Base-by-base conservation (phyloP, 2,797 vertebrate species). In the Lutjanus campechanus region DNA sequence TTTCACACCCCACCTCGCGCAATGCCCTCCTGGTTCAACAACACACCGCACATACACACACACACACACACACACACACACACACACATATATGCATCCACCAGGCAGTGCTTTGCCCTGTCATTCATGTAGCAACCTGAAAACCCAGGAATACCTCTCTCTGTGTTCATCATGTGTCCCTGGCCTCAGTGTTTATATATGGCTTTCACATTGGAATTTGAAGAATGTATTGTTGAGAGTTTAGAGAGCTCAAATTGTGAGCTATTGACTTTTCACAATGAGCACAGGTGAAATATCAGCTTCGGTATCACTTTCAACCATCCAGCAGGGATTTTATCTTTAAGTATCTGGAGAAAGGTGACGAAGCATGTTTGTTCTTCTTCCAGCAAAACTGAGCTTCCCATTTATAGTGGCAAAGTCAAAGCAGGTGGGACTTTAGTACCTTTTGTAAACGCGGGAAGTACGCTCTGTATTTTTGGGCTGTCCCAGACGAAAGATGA, bases 91-190 rank as follows among this genome's bases (percentile, higher is more conserved):
- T 50, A 74, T 7, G 40, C 63, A 55, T 46, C 58, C 22, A 63
- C n/a, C 43, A 79, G n/a, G 80, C 65, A 77, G 60, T 44, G 73
- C 79, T 62, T 78, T 79, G 50, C 77, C 62, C 53, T 75, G 79
- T 85, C 86, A 75, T 87, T 93, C 93, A 62, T 90, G 92, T 92
- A 90, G 69, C 75, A 84, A 93, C 93, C 85, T 93, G 91, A 92
- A 91, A 85, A 73, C 67, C 29, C 16, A 81, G 81, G 69, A 86
- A 88, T 82, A 83, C 85, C 76, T 87, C 84, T 80, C 53, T 65
- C 60, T 73, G 64, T 76, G 79, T 82, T 91, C 76, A 76, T 85
- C 71, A 47, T 72, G 82, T 79, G 71, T 82, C 66, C 63, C 64
- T 59, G 87, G 81, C 70, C 64, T 85, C 78, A 63, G 68, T 90